Percentiles rank a stretch among this genome's conserved stretches.
Conservation (phyloP, 1,140 invertebrate genomes). For the Caenorhabditis brenneri region DNA sequence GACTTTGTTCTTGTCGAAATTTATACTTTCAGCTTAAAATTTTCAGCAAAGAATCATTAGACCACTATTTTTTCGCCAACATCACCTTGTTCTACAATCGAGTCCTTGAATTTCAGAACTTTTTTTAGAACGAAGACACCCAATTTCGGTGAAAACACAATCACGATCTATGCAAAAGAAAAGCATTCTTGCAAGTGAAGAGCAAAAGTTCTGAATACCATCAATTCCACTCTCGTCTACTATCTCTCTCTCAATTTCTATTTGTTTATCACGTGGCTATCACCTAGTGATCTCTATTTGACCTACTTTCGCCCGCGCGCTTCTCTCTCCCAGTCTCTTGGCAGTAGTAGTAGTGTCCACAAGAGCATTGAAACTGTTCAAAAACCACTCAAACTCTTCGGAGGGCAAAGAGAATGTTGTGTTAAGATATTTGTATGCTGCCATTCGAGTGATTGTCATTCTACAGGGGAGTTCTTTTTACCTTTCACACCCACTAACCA, state of each 20-base stretch:
- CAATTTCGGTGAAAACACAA: too few species aligned
- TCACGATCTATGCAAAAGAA: too few species aligned
- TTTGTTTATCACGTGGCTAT: conserved; percentile 36
- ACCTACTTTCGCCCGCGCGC: conserved; percentile 3
- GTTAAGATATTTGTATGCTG: conserved; percentile 28
- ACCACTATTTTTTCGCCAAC: too few species aligned
- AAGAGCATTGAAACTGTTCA: conserved; percentile 2
- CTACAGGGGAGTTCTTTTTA: neutral
- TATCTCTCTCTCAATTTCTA: neutral
- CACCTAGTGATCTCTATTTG: conserved; percentile 24
- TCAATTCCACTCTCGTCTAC: neutral
- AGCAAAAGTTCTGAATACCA: neutral
- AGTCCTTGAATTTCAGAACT: too few species aligned
- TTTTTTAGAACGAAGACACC: too few species aligned
- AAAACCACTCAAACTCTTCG: conserved; percentile 4
- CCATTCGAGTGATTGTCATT: neutral
- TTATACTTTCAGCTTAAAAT: too few species aligned
- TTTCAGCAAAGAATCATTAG: too few species aligned
- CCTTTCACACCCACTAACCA: neutral
- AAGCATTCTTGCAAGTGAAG: neutral
- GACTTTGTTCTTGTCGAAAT: too few species aligned
- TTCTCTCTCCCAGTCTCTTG: neutral
- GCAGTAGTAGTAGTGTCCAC: conserved; percentile 6
- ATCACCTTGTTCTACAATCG: too few species aligned
- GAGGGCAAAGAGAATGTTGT: neutral